Percentiles rank a stretch among this genome's conserved stretches.
Conservation (phyloP, 2,888 invertebrate species). For the Trilocha varians region DNA sequence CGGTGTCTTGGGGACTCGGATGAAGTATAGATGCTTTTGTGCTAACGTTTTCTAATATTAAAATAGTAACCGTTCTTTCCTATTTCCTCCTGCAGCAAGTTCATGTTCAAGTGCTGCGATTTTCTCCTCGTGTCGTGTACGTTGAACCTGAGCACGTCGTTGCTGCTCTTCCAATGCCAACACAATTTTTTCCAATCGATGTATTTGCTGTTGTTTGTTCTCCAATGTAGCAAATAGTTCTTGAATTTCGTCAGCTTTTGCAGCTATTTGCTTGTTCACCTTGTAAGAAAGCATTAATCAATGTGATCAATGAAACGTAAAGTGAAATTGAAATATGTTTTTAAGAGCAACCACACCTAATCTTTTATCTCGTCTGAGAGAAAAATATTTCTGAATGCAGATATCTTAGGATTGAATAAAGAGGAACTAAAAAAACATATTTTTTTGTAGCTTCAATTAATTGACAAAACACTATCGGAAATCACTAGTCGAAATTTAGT, state of each 20-base stretch:
- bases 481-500: background rate
- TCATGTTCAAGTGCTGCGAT: conserved; percentile 72
- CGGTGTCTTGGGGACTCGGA: no score
- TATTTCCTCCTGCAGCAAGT: conserved; percentile 51
- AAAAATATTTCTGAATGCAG: no score
- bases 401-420: no score
- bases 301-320: background rate
- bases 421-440: no score
- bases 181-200: conserved; percentile 70
- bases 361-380: no score
- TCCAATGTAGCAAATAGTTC: conserved; percentile 65
- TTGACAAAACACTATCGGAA: no score
- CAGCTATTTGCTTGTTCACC: conserved; percentile 67
- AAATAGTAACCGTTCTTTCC: conserved; percentile 41
- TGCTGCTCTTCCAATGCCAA: conserved; percentile 73
- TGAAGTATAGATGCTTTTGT: no score
- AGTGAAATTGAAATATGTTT: no score
- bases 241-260: conserved; percentile 68
- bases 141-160: conserved; percentile 70
- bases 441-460: no score
- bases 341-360: no score
- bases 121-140: conserved; percentile 72
- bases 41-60: no score
- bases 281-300: conserved; percentile 12
- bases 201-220: conserved; percentile 70